A percentile compares a stretch with the other conserved stretches of the same genome.
These are phyloP conservation scores for Dynastes maya DNA, from an alignment of 2,888 invertebrate species.

Conservation along the genomic window DNA sequence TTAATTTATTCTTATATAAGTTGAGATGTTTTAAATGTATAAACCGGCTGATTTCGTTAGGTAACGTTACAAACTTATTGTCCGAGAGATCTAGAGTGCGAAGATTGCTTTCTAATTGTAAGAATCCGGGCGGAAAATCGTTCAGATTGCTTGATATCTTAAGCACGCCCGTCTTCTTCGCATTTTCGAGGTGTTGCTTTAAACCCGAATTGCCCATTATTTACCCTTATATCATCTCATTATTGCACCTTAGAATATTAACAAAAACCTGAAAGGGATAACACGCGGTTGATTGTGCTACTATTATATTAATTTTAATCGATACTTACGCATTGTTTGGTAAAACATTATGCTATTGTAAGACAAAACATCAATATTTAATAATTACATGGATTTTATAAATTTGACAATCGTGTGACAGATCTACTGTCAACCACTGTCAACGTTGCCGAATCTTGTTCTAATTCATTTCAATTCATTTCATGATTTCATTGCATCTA, in stretches of 20 bases:
- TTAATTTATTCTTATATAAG: slow-evolving; percentile 88
- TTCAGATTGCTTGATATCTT: slow-evolving; percentile 89
- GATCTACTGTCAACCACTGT: not conserved
- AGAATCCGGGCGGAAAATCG: slow-evolving; percentile 82
- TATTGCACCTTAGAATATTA: slow-evolving; percentile 19
- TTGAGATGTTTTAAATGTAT: slow-evolving; percentile 83
- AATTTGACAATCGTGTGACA: slow-evolving; percentile 34
- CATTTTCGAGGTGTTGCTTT: slow-evolving; percentile 94
- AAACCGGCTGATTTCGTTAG: slow-evolving; percentile 85
- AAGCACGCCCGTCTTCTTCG: slow-evolving; percentile 95
- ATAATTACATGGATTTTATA: slow-evolving; percentile 11
- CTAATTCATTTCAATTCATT: too few species aligned
- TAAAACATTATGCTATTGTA: slow-evolving; percentile 13
- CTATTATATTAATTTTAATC: not conserved
- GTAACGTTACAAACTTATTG: slow-evolving; percentile 87
- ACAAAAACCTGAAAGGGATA: not conserved
- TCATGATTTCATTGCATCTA: not conserved
- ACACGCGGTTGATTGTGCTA: not conserved
- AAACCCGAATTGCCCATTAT: slow-evolving; percentile 92
- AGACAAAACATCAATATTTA: slow-evolving; percentile 31
- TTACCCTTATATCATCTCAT: slow-evolving; percentile 46
- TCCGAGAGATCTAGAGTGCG: slow-evolving; percentile 94
- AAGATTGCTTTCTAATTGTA: slow-evolving; percentile 78
- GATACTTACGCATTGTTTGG: slow-evolving; percentile 28
- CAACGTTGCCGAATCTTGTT: slow-evolving; percentile 23